Conservation (phyloP, 1,140 invertebrate species). For the Lasioglossum albipes region DNA sequence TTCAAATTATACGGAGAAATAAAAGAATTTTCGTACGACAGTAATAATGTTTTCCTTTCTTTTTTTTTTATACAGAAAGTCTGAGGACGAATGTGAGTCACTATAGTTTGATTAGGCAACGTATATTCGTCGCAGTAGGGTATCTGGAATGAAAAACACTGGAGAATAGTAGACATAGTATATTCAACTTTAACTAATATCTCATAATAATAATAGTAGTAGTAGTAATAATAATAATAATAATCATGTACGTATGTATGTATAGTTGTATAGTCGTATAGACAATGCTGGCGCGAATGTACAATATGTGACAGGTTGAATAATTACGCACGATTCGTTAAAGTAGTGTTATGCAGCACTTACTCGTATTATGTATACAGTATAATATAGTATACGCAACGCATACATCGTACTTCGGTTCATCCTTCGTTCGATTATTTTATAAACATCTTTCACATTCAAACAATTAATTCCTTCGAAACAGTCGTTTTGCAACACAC, state of each 20-base stretch:
- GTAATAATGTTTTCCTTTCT: no score
- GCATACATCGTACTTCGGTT: slow-evolving; percentile 44
- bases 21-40: no score
- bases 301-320: slow-evolving; percentile 71
- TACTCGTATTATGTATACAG: slow-evolving; percentile 31
- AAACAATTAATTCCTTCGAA: slow-evolving; percentile 8
- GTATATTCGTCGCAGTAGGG: neutral
- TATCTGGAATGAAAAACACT: slow-evolving; percentile 20
- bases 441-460: neutral
- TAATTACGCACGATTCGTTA: slow-evolving; percentile 52
- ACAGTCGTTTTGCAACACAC: neutral
- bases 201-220: slow-evolving; percentile 58
- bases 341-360: slow-evolving; percentile 53
- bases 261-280: slow-evolving; percentile 54
- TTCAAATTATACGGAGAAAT: no score
- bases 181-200: slow-evolving; percentile 68
- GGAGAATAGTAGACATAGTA: slow-evolving; percentile 66
- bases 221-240: slow-evolving; percentile 45
- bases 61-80: no score
- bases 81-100: no score
- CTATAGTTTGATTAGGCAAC: neutral
- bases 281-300: slow-evolving; percentile 65
- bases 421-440: slow-evolving; percentile 11
- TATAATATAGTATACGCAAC: slow-evolving; percentile 37
- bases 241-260: slow-evolving; percentile 43